A percentile compares a stretch with the other conserved stretches of the same genome.
Evolutionary conservation across 2,888 invertebrate genomes (phyloP).

Genomic region (Drosophila borealis): DNA sequence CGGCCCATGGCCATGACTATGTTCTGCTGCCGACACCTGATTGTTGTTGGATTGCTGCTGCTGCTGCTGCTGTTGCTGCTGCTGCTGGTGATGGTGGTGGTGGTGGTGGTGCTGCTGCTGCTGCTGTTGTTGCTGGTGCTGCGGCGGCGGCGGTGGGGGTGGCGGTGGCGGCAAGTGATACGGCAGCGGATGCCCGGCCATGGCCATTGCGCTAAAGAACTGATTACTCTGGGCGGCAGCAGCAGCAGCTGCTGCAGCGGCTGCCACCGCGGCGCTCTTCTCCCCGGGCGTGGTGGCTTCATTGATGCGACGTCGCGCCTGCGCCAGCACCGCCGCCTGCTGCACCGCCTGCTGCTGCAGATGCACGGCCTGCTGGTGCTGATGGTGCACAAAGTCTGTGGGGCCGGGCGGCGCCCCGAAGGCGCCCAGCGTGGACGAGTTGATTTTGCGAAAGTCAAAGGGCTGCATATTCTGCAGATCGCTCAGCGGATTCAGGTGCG

Average conservation of each 20-base stretch:
- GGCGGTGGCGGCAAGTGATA: slow-evolving; percentile 89
- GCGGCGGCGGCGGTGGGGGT: slow-evolving; percentile 85
- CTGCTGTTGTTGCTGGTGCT: slow-evolving; percentile 28
- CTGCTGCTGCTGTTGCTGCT: neutral
- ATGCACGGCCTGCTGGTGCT: slow-evolving; percentile 66
- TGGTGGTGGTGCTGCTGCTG: slow-evolving; percentile 24
- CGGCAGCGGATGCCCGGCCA: slow-evolving; percentile 87
- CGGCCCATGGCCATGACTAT: slow-evolving; percentile 86
- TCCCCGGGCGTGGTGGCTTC: slow-evolving; percentile 84
- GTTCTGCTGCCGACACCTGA: slow-evolving; percentile 85
- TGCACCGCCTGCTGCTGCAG: slow-evolving; percentile 78
- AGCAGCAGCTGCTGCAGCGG: slow-evolving; percentile 74
- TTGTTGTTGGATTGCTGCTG: slow-evolving; percentile 78
- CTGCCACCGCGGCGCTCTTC: slow-evolving; percentile 79
- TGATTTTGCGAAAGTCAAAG: slow-evolving; percentile 94
- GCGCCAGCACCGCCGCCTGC: slow-evolving; percentile 83
- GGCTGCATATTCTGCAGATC: slow-evolving; percentile 98
- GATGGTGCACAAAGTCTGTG: slow-evolving; percentile 80
- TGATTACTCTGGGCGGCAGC: slow-evolving; percentile 86
- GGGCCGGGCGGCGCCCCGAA: slow-evolving; percentile 81
- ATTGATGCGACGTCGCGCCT: slow-evolving; percentile 86
- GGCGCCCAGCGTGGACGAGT: slow-evolving; percentile 85
- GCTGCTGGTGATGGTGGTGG: slow-evolving; percentile 23
- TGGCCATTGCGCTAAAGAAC: slow-evolving; percentile 87
- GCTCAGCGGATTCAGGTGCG: slow-evolving; percentile 90